Base-by-base conservation (phyloP, 23 tunicate genomes). In the Styela clava region DNA sequence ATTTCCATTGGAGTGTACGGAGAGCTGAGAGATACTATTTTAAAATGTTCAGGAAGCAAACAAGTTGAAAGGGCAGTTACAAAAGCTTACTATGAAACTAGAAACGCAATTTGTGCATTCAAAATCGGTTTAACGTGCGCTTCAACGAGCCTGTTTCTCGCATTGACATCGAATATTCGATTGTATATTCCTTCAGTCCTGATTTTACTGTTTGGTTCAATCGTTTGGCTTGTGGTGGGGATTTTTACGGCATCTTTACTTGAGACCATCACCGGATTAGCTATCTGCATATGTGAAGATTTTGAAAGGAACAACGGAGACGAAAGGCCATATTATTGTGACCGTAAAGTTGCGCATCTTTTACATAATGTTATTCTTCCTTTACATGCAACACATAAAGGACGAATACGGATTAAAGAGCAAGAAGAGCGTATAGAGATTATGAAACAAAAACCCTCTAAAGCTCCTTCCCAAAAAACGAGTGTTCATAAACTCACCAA, bases 1-100 rank as follows among this genome's bases (percentile, higher is more conserved):
- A 35, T 84, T 23, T 91, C 90, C 2, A 16, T 91, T 21, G 97
- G 97, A 18, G 78, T 91, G 23, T 82, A 91, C 62, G 97, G 97
- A 0, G 33, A 52, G 37, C 74, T 85, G 1, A 56, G 51, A 34
- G 28, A 64, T 24, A 85, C 87, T 9, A 80, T 70, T 52, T 62
- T 91, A 25, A 80, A 84, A 32, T 35, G 82, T 27, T 73, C 22
- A 32, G 25, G 23, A 64, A 23, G 31, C 32, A 34, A 52, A 22
- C n/a, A 9, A 7, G 5, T 1, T 12, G 5, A 24, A n/a, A 21
- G 24, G 44, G 16, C n/a, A 24, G 71, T 76, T 0, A 25, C 7
- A 31, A 51, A 36, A 23, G 81, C 81, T 7, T 76, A 44, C 30
- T 22, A 36, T 23, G 81, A 1, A 27, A 44, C 52, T 20, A 27